phyloP scores from a whole-genome alignment of 1,140 invertebrate species.

The Drosophila mojavensis region DNA sequence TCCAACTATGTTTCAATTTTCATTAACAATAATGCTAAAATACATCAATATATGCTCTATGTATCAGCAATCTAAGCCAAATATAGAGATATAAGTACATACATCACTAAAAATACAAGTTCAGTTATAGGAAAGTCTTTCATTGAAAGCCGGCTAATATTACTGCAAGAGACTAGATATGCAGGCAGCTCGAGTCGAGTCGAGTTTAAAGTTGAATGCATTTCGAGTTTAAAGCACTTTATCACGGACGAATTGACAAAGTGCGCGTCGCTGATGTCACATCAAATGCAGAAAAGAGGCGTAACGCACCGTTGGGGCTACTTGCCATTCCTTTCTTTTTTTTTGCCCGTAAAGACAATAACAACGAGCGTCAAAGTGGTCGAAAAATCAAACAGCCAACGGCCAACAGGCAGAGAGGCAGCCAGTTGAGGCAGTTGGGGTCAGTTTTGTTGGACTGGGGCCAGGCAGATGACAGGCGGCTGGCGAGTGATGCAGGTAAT shows the following conservation, averaged over 20 bases:
- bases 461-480: slow-evolving; percentile 18
- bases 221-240: slow-evolving; percentile 81
- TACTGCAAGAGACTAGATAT: background rate
- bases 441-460: background rate
- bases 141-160: too few relatives aligned
- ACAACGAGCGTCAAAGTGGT: slow-evolving; percentile 41
- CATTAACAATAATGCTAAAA: too few relatives aligned
- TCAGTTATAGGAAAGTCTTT: too few relatives aligned
- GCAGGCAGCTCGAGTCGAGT: background rate
- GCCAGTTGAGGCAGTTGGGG: background rate
- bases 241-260: slow-evolving; percentile 77
- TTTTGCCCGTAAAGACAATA: slow-evolving; percentile 36
- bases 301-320: slow-evolving; percentile 12
- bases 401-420: slow-evolving; percentile 5
- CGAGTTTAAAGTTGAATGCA: slow-evolving; percentile 76
- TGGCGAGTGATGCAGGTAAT: background rate
- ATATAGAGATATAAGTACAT: too few relatives aligned
- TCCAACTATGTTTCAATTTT: too few relatives aligned
- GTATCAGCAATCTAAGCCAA: too few relatives aligned
- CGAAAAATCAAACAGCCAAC: slow-evolving; percentile 69
- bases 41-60: too few relatives aligned
- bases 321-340: slow-evolving; percentile 40
- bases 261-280: slow-evolving; percentile 68
- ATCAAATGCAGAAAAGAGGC: slow-evolving; percentile 64
- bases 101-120: too few relatives aligned